These are phyloP conservation scores for Styela clava DNA, from an alignment of 23 tunicate species.

Conservation along the genomic window DNA sequence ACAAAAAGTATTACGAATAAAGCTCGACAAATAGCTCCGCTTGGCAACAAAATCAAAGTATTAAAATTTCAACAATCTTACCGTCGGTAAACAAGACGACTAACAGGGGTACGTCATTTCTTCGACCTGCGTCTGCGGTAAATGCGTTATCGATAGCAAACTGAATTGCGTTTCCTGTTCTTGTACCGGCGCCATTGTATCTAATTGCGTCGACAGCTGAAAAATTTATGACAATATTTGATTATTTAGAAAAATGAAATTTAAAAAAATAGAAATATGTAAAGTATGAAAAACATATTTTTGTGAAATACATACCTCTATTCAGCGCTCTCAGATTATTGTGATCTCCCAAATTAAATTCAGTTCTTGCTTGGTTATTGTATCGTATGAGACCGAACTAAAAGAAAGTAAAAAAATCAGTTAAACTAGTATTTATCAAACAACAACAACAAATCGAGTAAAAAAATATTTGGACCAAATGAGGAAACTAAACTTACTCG, in stretches of 20 bases:
- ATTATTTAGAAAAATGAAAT: constrained; percentile 1
- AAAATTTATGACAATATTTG: not conserved
- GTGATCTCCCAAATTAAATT: constrained; percentile 14
- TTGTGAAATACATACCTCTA: constrained; percentile 3
- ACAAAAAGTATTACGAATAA: no score
- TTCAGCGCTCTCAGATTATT: not conserved
- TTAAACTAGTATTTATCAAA: no score
- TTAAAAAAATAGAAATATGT: not conserved
- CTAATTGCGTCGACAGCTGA: constrained; percentile 51
- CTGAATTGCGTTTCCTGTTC: constrained; percentile 63
- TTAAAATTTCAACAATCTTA: no score
- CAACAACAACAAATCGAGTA: no score
- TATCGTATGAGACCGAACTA: constrained; percentile 25
- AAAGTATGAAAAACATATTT: no score
- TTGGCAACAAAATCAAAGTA: no score
- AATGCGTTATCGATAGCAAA: constrained; percentile 43
- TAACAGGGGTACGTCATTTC: constrained; percentile 80
- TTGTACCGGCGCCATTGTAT: constrained; percentile 67
- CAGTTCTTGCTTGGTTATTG: not conserved
- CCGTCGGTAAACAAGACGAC: constrained; percentile 82
- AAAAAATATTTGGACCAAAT: no score
- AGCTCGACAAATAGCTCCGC: no score
- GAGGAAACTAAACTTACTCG: no score
- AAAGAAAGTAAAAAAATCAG: constrained; percentile 1
- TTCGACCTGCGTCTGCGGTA: constrained; percentile 43